Base-by-base conservation (phyloP, 1,140 invertebrate species). In the Tetramorium simillimum region DNA sequence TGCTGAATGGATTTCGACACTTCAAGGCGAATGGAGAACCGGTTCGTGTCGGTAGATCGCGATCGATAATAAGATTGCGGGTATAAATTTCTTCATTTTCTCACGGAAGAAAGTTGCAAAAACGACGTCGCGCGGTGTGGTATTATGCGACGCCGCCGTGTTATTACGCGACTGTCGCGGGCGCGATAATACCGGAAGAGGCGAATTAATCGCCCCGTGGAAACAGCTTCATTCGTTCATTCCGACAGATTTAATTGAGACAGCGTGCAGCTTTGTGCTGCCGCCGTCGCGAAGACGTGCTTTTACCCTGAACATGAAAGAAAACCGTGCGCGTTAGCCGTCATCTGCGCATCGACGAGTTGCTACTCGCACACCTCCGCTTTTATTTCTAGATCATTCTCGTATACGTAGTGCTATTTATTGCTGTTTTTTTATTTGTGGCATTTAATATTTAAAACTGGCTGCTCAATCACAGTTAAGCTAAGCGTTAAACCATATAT, bases 131-230 rank as follows among this genome's bases (percentile, higher is more conserved):
- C 21, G 40, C 72, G n/a, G 72, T 28, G 16, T 69, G 65, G 7
- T 62, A 76, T 85, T 85, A 76, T 43, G 69, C 33, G 37, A 75
- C 56, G 53, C n/a, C 69, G 51, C 16, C 28, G 24, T 84, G 53
- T 84, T 75, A 84, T 84, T 84, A 75, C n/a, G 69, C 60, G 51
- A 18, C 33, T 43, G 56, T 60, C 21, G 82, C 82, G 70, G 33
- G 43, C 72, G 72, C 43, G 73, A 62, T 77, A 85, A 78, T 70
- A 81, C 63, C 85, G 85, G 85, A 86, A 86, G 49, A 33, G 51
- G 43, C 76, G 76, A 80, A 80, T 86, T 86, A 80, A 80, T 80
- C 63, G 73, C 62, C 76, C 62, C 76, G 62, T 67, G 63, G 76
- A 86, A 85, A 65, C 62, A 63, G 62, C 40, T 81, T 65, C 37